A percentile compares a stretch with the other conserved stretches of the same genome.
Evolutionary conservation across 2,797 vertebrate species (phyloP).

Genomic region (Hylomyscus alleni): DNA sequence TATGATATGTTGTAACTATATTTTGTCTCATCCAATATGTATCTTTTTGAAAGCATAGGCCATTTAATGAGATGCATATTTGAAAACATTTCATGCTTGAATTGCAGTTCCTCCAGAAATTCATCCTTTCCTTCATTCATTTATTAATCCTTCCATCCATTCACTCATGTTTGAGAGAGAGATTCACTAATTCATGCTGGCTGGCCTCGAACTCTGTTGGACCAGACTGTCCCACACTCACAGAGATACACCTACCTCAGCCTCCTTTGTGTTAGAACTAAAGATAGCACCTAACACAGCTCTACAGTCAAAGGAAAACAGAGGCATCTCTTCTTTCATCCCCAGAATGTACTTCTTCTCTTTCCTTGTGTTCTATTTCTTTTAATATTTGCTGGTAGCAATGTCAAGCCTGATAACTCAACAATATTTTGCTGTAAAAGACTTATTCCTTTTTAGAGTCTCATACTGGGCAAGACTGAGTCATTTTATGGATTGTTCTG

Average conservation of each 20-base stretch:
- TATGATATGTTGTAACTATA: neutral
- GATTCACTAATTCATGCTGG: neutral
- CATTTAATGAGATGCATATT: neutral
- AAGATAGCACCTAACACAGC: neutral
- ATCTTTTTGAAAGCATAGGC: neutral
- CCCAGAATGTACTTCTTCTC: neutral
- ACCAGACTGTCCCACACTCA: neutral
- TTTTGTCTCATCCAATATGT: neutral
- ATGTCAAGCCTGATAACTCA: neutral
- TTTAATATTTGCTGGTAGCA: neutral
- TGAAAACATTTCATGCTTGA: conserved; percentile 11
- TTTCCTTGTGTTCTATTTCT: neutral
- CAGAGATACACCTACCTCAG: neutral
- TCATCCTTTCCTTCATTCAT: neutral
- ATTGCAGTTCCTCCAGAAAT: conserved; percentile 1
- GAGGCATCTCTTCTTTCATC: neutral
- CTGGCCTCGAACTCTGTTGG: neutral
- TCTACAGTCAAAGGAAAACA: neutral
- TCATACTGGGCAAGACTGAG: neutral
- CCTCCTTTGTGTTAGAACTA: neutral
- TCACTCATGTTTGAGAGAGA: neutral
- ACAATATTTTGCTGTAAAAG: neutral
- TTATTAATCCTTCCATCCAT: neutral
- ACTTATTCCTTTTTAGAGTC: neutral
- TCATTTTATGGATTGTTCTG: conserved; percentile 1